These are phyloP conservation scores for Hecatera dysodea DNA, from an alignment of 2,888 invertebrate genomes.

Conservation along the genomic window DNA sequence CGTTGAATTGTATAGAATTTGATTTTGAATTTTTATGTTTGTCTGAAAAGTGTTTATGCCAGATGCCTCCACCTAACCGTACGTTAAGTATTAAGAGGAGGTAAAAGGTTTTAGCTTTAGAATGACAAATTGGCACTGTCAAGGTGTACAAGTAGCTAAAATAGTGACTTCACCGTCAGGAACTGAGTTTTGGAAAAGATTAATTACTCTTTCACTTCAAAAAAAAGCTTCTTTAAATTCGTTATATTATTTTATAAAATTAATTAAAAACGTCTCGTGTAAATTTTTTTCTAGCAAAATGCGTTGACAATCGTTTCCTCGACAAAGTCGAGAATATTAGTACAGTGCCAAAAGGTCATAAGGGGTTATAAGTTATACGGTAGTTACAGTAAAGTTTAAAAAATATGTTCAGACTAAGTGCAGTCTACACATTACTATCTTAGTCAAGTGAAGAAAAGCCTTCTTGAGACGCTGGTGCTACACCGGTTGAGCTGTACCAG, in stretches of 20 bases:
- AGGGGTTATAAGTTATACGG: constrained; percentile 27
- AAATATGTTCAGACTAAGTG: constrained; percentile 75
- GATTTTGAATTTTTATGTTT: not conserved
- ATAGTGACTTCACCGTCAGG: constrained; percentile 27
- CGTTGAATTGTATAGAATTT: not conserved
- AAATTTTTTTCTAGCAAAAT: constrained; percentile 20
- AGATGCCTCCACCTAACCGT: constrained; percentile 11
- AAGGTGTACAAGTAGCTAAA: constrained; percentile 14
- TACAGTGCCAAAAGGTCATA: constrained; percentile 57
- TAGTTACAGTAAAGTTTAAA: constrained; percentile 73
- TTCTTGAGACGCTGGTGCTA: not conserved
- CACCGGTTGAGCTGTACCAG: constrained; percentile 17
- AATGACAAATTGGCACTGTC: constrained; percentile 55
- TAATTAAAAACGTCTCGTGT: constrained; percentile 10
- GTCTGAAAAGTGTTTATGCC: constrained; percentile 20
- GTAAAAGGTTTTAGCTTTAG: constrained; percentile 21
- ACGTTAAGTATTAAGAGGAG: constrained; percentile 13
- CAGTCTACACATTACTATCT: constrained; percentile 68
- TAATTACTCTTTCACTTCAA: not conserved
- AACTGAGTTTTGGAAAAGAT: not conserved
- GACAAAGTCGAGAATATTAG: constrained; percentile 19
- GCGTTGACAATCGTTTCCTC: not conserved
- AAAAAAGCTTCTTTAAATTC: constrained; percentile 1
- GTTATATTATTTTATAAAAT: constrained; percentile 16
- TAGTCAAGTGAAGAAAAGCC: constrained; percentile 34